Conservation (phyloP, 2,797 vertebrate genomes). For the Emydoidea blandingii region DNA sequence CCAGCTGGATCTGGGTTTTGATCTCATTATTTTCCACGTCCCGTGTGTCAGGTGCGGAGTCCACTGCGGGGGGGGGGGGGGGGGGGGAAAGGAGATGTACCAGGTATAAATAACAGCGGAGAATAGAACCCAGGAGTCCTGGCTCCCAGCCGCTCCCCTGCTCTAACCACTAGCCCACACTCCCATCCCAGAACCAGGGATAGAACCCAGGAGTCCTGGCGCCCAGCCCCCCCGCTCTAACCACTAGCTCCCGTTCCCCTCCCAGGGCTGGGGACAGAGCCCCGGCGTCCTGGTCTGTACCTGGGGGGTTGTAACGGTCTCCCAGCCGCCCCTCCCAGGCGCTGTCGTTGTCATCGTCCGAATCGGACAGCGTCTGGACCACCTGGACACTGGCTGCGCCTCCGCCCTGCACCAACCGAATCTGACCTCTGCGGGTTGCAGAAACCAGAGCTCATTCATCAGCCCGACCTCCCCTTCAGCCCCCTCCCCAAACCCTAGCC, state of each 20-base stretch:
- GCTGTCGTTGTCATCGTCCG: slow-evolving; percentile 92
- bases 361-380: slow-evolving; percentile 93
- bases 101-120: neutral
- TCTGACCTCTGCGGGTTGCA: slow-evolving; percentile 88
- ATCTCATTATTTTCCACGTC: slow-evolving; percentile 92
- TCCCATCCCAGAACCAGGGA: neutral
- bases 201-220: neutral
- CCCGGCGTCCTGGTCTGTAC: slow-evolving; percentile 73
- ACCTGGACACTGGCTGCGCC: slow-evolving; percentile 91
- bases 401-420: slow-evolving; percentile 92
- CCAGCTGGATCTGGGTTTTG: slow-evolving; percentile 91
- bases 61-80: slow-evolving; percentile 80
- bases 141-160: neutral
- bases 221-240: neutral
- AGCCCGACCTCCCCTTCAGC: neutral
- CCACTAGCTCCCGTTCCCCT: neutral
- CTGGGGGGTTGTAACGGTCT: slow-evolving; percentile 92
- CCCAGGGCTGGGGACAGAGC: neutral
- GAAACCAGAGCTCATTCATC: neutral
- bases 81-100: neutral
- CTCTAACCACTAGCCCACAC: no score
- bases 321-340: slow-evolving; percentile 93
- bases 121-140: neutral
- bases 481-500: neutral
- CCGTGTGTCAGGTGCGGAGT: slow-evolving; percentile 88